These are phyloP conservation scores for Thinocorus orbignyianus DNA, from an alignment of 2,113 vertebrate species.

Conservation along the genomic window DNA sequence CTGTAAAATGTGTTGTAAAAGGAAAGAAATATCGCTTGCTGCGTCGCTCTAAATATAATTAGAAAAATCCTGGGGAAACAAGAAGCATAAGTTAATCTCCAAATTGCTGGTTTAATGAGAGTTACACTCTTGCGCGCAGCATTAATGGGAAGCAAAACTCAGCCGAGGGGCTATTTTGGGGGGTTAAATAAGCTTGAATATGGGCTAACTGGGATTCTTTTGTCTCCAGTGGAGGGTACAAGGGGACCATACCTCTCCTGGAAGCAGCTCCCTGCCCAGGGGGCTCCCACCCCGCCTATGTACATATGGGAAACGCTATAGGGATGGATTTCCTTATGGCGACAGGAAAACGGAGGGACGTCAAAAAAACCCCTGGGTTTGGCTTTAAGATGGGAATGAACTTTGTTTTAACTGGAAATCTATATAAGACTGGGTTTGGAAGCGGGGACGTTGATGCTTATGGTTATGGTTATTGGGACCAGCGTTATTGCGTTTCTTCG, in stretches of 20 bases:
- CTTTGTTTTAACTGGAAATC: not conserved
- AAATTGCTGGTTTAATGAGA: not conserved
- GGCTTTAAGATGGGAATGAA: not conserved
- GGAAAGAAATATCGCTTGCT: not conserved
- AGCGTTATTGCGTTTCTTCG: not conserved
- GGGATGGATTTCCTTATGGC: not conserved
- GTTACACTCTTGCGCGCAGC: not conserved
- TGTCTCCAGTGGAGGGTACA: not conserved
- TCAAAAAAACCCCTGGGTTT: not conserved
- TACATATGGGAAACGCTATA: not conserved
- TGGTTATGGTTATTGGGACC: not conserved
- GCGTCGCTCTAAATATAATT: not conserved
- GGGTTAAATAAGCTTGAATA: not conserved
- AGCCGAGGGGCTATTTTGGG: no score
- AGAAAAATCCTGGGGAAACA: not conserved
- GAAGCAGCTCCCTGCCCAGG: not conserved
- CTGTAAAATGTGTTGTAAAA: not conserved
- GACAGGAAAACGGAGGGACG: rapidly evolving
- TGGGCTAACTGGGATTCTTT: not conserved
- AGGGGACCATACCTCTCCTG: not conserved
- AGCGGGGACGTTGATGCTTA: not conserved
- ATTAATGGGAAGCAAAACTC: not conserved
- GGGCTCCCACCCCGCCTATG: not conserved
- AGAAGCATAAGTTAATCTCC: not conserved
- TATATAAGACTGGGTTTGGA: not conserved